A percentile compares a stretch with the other conserved stretches of the same genome.
These are phyloP conservation scores for Caenorhabditis sp. DNA, from an alignment of 2,888 invertebrate genomes.

Conservation along the genomic window DNA sequence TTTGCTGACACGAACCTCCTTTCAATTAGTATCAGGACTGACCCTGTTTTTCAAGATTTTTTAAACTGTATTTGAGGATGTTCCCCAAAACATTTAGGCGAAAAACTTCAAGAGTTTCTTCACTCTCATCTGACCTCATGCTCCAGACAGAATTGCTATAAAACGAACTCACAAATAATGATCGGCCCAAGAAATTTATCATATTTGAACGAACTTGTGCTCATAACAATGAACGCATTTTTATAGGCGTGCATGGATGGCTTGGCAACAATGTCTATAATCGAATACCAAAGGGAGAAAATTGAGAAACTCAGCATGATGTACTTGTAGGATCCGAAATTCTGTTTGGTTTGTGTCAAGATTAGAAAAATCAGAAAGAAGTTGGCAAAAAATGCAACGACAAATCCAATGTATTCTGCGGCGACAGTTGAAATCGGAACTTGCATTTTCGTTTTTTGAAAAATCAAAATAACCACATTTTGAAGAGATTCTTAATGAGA, in stretches of 20 bases:
- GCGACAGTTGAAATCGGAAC: slow-evolving; percentile 16
- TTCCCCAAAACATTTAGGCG: no score
- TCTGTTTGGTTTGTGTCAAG: slow-evolving; percentile 17
- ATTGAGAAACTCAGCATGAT: slow-evolving; percentile 27
- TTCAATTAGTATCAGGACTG: no score
- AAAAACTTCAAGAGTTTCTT: no score
- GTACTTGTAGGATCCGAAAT: slow-evolving; percentile 30
- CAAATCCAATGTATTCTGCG: slow-evolving; percentile 30
- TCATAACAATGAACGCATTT: slow-evolving; percentile 26
- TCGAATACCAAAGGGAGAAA: slow-evolving; percentile 28
- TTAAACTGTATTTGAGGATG: no score
- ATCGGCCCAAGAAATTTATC: slow-evolving; percentile 7
- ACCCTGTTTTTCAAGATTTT: no score
- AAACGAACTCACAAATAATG: neutral
- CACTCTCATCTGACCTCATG: no score
- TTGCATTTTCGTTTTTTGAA: no score
- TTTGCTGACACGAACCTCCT: no score
- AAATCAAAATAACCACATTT: no score
- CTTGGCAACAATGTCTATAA: slow-evolving; percentile 29
- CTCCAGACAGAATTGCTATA: no score
- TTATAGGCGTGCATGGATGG: slow-evolving; percentile 30
- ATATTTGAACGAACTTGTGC: slow-evolving; percentile 35
- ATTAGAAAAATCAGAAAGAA: slow-evolving; percentile 17
- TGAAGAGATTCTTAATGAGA: no score
- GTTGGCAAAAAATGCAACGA: slow-evolving; percentile 28